Percentiles rank a stretch among this genome's conserved stretches.
Evolutionary conservation across 2,113 vertebrate species (phyloP).

Genomic region (Cavia porcellus): DNA sequence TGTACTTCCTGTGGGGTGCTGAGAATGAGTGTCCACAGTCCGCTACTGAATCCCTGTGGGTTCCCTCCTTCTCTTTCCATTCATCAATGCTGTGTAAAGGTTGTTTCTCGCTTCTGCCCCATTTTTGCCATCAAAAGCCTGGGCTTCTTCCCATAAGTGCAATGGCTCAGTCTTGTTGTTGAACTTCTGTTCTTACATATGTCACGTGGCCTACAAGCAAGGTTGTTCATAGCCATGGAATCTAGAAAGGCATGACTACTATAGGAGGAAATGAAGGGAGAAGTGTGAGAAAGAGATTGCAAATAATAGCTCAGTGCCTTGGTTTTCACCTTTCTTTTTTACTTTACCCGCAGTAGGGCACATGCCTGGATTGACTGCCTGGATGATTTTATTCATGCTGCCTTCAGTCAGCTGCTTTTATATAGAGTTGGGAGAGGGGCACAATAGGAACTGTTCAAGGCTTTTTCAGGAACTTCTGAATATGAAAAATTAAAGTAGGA

Average conservation of each 20-base stretch:
- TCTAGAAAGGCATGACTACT: background rate
- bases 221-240: background rate
- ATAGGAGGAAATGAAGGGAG: background rate
- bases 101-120: background rate
- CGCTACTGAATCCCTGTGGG: background rate
- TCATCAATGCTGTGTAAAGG: background rate
- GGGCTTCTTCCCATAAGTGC: background rate
- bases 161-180: background rate
- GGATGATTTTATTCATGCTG: conserved; percentile 30
- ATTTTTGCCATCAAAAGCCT: background rate
- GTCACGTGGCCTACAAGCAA: background rate
- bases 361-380: background rate
- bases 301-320: background rate
- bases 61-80: background rate
- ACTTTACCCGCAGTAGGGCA: background rate
- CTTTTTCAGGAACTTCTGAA: background rate
- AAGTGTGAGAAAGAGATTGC: background rate
- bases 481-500: conserved; percentile 3
- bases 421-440: background rate
- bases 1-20: background rate
- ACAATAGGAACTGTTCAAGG: background rate
- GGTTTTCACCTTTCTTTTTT: background rate
- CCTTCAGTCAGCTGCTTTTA: conserved; percentile 19
- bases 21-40: background rate
- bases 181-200: background rate